phyloP scores from a whole-genome alignment of 2,113 vertebrate genomes.

The Leiothrix lutea region DNA sequence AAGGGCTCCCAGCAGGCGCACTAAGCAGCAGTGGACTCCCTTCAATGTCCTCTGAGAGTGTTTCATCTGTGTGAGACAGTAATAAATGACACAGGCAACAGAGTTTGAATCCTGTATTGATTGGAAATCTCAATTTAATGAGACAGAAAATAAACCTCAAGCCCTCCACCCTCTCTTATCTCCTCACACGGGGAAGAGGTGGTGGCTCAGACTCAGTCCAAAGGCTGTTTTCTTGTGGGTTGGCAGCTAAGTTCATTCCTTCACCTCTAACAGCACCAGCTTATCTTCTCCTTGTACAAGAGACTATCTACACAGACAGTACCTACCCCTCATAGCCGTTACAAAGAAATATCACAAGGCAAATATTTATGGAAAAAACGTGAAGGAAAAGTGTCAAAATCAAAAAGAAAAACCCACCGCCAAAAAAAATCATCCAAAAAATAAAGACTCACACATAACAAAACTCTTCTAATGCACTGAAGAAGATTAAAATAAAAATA shows the following conservation, averaged over 20 bases:
- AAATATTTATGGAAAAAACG: rapidly evolving
- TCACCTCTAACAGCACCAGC: background rate
- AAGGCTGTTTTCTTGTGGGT: background rate
- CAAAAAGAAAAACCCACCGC: background rate
- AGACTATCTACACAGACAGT: background rate
- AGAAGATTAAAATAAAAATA: background rate
- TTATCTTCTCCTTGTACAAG: background rate
- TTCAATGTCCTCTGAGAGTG: background rate
- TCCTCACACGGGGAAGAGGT: background rate
- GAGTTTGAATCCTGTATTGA: background rate
- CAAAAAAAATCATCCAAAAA: background rate
- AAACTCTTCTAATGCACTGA: background rate
- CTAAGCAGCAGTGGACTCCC: rapidly evolving
- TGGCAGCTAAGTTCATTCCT: background rate
- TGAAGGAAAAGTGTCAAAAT: background rate
- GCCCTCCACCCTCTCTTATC: background rate
- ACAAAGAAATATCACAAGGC: background rate
- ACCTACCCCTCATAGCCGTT: background rate
- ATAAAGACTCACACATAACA: background rate
- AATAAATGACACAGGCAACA: rapidly evolving
- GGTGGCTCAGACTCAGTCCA: background rate
- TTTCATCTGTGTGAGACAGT: background rate
- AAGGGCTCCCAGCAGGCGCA: background rate
- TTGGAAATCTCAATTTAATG: background rate
- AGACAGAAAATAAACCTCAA: background rate